Evolutionary conservation across 1,140 invertebrate species (phyloP), one percentile per base, ranked within the genome.

Genomic region (Nephila pilipes): DNA sequence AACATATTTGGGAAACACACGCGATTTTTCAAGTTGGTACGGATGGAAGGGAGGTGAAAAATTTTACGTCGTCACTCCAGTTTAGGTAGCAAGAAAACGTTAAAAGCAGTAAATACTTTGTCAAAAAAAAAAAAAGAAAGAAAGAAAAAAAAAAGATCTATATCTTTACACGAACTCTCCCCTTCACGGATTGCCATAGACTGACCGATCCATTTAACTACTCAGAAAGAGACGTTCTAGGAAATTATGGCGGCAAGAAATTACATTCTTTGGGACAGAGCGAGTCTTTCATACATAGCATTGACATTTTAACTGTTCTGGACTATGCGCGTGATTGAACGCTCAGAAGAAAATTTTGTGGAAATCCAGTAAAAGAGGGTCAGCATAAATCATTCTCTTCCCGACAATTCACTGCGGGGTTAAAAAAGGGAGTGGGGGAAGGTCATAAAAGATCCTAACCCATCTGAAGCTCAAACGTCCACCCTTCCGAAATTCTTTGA

Each of bases 291-390:
- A n/a, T 14, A n/a, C 63, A 65, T 25, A 89, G 22, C 65, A 54
- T 79, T 89, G 87, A 89, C 85, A 65, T 36, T 87, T 87, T 87
- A 79, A 89, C 87, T 36, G 57, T 89, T 89, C 87, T 20, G 32
- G 46, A 22, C 1, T 75, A 54, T 38, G 22, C 46, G 87, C 87
- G 46, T 89, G 87, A 89, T 79, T 55, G 87, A 79, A 36, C 87
- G 32, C 63, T 89, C 65, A 22, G 20, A 38, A 20, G 18, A 22
- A 65, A 87, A 87, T 63, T 87, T 65, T 29, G n/a, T 36, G 58
- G 29, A 60, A 89, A 75, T 89, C 65, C 38, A 20, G 87, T 79
- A 69, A 69, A 75, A n/a, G 87, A 89, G 65, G 65, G 55, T 18
- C 57, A 54, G 55, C 63, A 89, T 89, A 89, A 89, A 89, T 89